Evolutionary conservation across 2,113 vertebrate genomes (phyloP).

Genomic region (Callipepla californica): DNA sequence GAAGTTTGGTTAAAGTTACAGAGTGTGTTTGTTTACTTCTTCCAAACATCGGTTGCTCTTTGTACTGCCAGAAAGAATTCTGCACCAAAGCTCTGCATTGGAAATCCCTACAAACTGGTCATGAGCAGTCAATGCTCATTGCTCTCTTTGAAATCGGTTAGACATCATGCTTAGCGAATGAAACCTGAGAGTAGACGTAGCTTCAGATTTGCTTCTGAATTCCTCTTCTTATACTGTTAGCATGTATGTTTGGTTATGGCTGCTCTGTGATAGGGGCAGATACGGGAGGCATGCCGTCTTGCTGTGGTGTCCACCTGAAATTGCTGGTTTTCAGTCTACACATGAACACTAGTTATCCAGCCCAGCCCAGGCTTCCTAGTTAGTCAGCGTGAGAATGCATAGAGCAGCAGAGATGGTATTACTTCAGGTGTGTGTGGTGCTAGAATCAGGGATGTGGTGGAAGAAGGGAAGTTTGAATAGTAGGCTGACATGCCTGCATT

Average conservation of each 20-base stretch:
- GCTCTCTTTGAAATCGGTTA: background rate
- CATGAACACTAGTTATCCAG: background rate
- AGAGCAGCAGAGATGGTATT: background rate
- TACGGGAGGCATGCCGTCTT: background rate
- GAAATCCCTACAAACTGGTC: background rate
- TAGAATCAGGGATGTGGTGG: background rate
- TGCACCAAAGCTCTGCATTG: rapidly evolving
- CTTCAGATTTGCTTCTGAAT: background rate
- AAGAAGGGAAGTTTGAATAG: background rate
- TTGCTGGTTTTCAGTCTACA: background rate
- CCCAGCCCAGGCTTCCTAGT: background rate
- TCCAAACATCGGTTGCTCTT: background rate
- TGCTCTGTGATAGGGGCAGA: rapidly evolving
- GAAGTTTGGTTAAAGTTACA: background rate
- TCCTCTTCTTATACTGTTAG: background rate
- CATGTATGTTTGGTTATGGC: background rate
- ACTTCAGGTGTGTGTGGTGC: background rate
- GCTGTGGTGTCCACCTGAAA: background rate
- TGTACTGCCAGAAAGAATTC: background rate
- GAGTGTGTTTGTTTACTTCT: background rate
- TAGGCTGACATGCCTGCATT: background rate
- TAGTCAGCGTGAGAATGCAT: background rate
- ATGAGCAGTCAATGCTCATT: rapidly evolving
- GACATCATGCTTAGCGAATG: background rate
- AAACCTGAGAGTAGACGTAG: background rate